These are phyloP conservation scores for Chlorops oryzae DNA, from an alignment of 1,140 invertebrate species.

Conservation along the genomic window DNA sequence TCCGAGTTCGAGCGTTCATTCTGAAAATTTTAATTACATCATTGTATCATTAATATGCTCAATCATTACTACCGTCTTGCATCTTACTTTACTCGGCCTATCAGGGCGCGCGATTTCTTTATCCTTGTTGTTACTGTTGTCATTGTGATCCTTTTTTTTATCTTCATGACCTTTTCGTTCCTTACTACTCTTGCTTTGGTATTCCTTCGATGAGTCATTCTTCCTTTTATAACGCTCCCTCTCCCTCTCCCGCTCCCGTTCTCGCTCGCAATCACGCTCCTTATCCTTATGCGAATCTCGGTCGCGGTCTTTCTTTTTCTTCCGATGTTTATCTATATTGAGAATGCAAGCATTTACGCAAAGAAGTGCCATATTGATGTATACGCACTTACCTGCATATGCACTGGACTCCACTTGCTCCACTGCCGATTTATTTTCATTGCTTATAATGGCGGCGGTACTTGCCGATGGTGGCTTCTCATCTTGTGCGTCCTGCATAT, in stretches of 20 bases:
- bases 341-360: neutral
- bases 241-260: slow-evolving; percentile 22
- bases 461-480: too few relatives aligned
- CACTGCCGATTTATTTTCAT: too few relatives aligned
- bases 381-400: too few relatives aligned
- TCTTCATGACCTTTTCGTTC: slow-evolving; percentile 9
- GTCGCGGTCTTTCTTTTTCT: slow-evolving; percentile 14
- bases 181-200: neutral
- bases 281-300: too few relatives aligned
- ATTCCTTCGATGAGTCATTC: slow-evolving; percentile 10
- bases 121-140: neutral
- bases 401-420: too few relatives aligned
- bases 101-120: slow-evolving; percentile 14
- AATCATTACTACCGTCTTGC: slow-evolving; percentile 21
- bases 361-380: too few relatives aligned
- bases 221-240: slow-evolving; percentile 19
- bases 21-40: slow-evolving; percentile 14
- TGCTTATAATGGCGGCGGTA: too few relatives aligned
- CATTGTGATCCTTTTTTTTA: too few relatives aligned
- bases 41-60: neutral
- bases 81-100: slow-evolving; percentile 23
- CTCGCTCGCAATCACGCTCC: slow-evolving; percentile 18
- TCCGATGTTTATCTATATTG: slow-evolving; percentile 15
- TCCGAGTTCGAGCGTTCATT: slow-evolving; percentile 30
- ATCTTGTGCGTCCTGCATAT: too few relatives aligned